Evolutionary conservation across 2,888 invertebrate species (phyloP).

Genomic region (Caenorhabditis sp.): DNA sequence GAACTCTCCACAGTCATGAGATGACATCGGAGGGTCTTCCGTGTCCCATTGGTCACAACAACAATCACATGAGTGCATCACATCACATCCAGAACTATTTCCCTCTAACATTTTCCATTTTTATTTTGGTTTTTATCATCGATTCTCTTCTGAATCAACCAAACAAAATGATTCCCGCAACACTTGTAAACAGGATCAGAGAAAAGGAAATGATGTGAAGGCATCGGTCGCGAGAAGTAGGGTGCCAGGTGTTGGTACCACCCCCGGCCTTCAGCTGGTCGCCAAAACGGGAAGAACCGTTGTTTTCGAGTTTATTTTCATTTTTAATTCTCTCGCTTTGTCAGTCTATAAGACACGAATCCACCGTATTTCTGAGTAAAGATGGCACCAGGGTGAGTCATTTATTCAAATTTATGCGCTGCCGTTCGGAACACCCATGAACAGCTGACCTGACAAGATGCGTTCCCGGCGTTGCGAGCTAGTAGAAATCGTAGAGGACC

Average conservation of each 20-base stretch:
- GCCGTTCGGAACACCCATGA: not conserved
- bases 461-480: not conserved
- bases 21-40: conserved; percentile 8
- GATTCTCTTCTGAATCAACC: not conserved
- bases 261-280: not conserved
- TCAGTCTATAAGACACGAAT: not conserved
- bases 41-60: conserved; percentile 12
- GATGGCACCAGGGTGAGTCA: conserved; percentile 14
- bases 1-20: conserved; percentile 26
- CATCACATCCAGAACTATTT: conserved; percentile 8
- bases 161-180: not conserved
- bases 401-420: not conserved
- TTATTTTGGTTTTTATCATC: not conserved
- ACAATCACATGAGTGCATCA: conserved; percentile 28
- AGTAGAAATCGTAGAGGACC: no score
- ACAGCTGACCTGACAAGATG: no score
- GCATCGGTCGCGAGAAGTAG: not conserved
- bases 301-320: not conserved
- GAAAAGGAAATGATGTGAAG: conserved; percentile 24
- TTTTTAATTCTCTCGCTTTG: not conserved
- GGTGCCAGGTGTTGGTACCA: conserved; percentile 40
- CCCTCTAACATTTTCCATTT: not conserved
- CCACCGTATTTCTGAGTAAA: conserved; percentile 7
- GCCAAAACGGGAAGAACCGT: not conserved
- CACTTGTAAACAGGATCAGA: not conserved